phyloP scores from a whole-genome alignment of 2,797 vertebrate species.

The Neostethus bicornis region DNA sequence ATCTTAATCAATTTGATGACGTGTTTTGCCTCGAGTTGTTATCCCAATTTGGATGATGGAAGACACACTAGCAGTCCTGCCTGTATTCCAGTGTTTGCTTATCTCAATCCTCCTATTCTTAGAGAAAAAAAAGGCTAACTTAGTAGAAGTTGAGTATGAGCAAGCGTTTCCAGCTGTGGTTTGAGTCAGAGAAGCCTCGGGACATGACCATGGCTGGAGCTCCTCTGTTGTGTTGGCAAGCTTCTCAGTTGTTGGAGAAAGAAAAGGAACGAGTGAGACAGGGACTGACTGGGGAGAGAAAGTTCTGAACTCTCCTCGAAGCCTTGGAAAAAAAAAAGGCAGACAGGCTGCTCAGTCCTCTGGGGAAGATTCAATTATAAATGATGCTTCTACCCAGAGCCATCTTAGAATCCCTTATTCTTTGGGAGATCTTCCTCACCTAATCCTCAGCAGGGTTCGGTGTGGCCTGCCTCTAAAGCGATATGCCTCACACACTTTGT shows the following conservation, averaged over 20 bases:
- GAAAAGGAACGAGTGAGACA: conserved; percentile 7
- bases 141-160: conserved; percentile 52
- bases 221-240: conserved; percentile 52
- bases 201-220: conserved; percentile 58
- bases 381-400: conserved; percentile 78
- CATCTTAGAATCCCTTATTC: conserved; percentile 77
- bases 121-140: conserved; percentile 34
- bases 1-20: not conserved
- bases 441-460: conserved; percentile 71
- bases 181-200: conserved; percentile 58
- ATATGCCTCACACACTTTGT: conserved; percentile 55
- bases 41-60: not conserved
- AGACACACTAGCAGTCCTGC: not conserved
- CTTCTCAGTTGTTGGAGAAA: conserved; percentile 45
- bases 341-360: conserved; percentile 67
- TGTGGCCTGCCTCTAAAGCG: conserved; percentile 62
- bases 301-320: conserved; percentile 50
- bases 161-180: conserved; percentile 48
- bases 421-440: conserved; percentile 73
- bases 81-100: conserved; percentile 1
- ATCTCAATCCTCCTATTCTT: conserved; percentile 19
- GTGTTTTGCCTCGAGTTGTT: not conserved
- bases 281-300: conserved; percentile 22
- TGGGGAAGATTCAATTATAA: conserved; percentile 81
- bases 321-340: conserved; percentile 68